A percentile compares a stretch with the other conserved stretches of the same genome.
These are phyloP conservation scores for Meloe dianella DNA, from an alignment of 2,888 invertebrate genomes.

Conservation along the genomic window DNA sequence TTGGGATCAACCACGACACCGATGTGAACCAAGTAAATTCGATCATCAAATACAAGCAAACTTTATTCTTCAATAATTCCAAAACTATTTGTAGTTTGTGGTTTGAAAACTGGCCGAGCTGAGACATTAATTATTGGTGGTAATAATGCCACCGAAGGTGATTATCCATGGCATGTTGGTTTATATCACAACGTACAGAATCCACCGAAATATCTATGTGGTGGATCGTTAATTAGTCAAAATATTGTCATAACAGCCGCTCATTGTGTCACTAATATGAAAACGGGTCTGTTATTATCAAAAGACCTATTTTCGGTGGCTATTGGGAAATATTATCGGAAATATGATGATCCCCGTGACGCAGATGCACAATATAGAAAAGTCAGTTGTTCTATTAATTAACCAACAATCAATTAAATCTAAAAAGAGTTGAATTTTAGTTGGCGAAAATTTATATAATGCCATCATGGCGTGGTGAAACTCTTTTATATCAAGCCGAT, in stretches of 20 bases:
- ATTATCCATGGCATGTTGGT: slow-evolving; percentile 44
- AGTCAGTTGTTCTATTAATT: background rate
- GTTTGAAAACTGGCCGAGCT: slow-evolving; percentile 46
- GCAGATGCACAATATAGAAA: slow-evolving; percentile 5
- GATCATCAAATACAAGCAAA: too few species aligned
- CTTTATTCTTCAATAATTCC: background rate
- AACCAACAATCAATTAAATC: background rate
- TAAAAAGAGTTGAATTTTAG: background rate
- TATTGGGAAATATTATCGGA: slow-evolving; percentile 19
- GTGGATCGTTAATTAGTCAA: slow-evolving; percentile 49
- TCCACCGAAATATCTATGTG: slow-evolving; percentile 42
- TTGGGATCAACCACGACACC: slow-evolving; percentile 42
- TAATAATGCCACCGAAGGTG: slow-evolving; percentile 41
- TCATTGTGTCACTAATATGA: slow-evolving; percentile 14
- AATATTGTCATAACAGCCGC: slow-evolving; percentile 16
- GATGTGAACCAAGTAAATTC: slow-evolving; percentile 48
- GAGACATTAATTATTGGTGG: slow-evolving; percentile 47
- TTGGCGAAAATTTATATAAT: slow-evolving; percentile 7
- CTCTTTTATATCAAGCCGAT: slow-evolving; percentile 7
- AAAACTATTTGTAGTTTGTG: slow-evolving; percentile 48
- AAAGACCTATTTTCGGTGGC: slow-evolving; percentile 16
- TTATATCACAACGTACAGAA: slow-evolving; percentile 38
- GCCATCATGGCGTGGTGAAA: slow-evolving; percentile 12
- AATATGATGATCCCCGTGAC: slow-evolving; percentile 15
- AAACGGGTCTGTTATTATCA: background rate